Evolutionary conservation across 2,888 invertebrate genomes (phyloP), one percentile per base, ranked within the genome.

Genomic region (Pyralis farinalis): DNA sequence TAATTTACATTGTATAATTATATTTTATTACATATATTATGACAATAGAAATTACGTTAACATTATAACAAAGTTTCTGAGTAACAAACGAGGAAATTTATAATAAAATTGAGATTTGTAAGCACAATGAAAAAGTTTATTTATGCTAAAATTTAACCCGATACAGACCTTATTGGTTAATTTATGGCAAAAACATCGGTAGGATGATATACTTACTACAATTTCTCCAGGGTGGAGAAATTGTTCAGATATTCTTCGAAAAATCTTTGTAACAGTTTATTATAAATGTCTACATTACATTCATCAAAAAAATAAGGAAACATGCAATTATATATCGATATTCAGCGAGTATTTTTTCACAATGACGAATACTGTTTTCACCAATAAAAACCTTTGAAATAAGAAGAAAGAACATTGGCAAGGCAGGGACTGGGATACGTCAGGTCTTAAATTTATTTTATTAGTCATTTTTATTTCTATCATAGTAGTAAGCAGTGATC

Each of bases 1-100:
- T 3, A 34, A 25, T 21, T 35, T 43, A 39, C 33, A 39, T 36
- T 38, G 27, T 29, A 40, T 34, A 34, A 37, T 32, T 32, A 27
- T 34, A 27, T 34, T 34, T 42, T 9, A 42, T 37, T 42, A 34
- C 31, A 37, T 21, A 12, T 10, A 33, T 32, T 16, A 3, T 4
- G 25, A 38, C 16, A 16, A 27, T 16, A 39, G 8, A 31, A 35
- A 25, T 34, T 5, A 7, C 10, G 6, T 33, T 10, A 33, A 10
- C 31, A 37, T 31, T 32, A 9, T 6, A 31, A 37, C 10, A 30
- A 36, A 12, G 29, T 20, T 37, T 21, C 8, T 31, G 30, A 21
- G 9, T 7, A 8, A 8, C 7, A 25, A 25, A 25, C 8, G 7
- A 2, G 3, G 25, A 7, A 25, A 25, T 25, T 25, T 25, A 25